A percentile compares a stretch with the other conserved stretches of the same genome.
phyloP scores from a whole-genome alignment of 2,797 vertebrate genomes.

The Parauchenoglanis punctatus region DNA sequence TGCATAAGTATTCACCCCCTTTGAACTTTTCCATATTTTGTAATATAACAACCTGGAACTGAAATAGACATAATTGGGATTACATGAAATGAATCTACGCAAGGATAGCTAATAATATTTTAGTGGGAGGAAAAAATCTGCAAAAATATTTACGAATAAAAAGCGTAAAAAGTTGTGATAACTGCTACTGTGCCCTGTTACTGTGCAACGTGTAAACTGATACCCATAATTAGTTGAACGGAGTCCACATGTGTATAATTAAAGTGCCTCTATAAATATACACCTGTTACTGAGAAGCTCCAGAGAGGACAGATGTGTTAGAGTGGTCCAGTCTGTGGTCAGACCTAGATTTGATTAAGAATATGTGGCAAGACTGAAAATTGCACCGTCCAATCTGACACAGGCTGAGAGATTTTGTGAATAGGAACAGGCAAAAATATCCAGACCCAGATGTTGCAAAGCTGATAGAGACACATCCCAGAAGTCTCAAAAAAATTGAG shows the following conservation, averaged over 20 bases:
- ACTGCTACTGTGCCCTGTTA: background rate
- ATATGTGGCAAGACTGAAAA: background rate
- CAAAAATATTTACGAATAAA: background rate
- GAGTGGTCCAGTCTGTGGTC: background rate
- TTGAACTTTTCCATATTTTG: background rate
- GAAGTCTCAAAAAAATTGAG: background rate
- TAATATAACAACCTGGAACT: background rate
- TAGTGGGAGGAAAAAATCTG: background rate
- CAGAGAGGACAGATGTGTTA: background rate
- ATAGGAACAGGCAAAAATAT: background rate
- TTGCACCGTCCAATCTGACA: background rate
- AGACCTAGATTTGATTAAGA: background rate
- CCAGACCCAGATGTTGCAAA: background rate
- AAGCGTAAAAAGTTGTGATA: background rate
- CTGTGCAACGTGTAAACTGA: background rate
- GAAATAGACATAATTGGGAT: background rate
- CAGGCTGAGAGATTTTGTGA: background rate
- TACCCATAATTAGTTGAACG: background rate
- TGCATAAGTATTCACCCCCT: background rate
- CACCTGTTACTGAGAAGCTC: slow-evolving; percentile 8
- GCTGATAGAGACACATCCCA: background rate
- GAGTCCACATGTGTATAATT: background rate
- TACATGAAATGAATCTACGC: background rate
- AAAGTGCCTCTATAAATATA: slow-evolving; percentile 7
- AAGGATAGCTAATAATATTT: background rate